Conservation (phyloP, 2,797 vertebrate genomes). For the Characodon lateralis region DNA sequence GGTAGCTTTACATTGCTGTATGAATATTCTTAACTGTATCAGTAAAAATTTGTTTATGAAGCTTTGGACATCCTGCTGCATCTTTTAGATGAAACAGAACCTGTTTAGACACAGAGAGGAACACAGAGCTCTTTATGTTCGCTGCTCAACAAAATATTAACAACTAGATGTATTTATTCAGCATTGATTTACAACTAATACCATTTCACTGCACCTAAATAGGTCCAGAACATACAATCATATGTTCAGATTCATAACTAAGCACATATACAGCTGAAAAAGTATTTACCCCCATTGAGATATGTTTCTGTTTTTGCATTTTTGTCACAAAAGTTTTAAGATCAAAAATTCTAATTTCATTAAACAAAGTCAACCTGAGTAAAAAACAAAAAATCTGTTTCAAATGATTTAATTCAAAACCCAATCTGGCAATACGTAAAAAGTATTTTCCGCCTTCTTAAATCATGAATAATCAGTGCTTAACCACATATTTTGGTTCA, state of each 20-base stretch:
- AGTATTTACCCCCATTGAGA: neutral
- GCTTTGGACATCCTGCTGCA: constrained; percentile 3
- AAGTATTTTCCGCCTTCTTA: neutral
- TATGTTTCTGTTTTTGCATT: too few relatives aligned
- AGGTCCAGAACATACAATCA: neutral
- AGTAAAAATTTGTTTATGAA: constrained; percentile 99
- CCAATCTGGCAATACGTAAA: too few relatives aligned
- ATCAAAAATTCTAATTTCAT: too few relatives aligned
- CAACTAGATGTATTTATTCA: too few relatives aligned
- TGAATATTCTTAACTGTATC: constrained; percentile 95
- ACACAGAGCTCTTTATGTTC: neutral
- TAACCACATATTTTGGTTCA: neutral
- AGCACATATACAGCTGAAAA: neutral
- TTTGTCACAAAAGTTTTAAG: too few relatives aligned
- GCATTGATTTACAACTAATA: too few relatives aligned
- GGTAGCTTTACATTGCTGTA: constrained; percentile 95
- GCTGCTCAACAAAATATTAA: neutral
- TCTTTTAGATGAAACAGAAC: constrained; percentile 4
- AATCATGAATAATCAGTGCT: neutral
- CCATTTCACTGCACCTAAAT: too few relatives aligned
- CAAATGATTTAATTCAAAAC: too few relatives aligned
- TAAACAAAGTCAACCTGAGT: too few relatives aligned
- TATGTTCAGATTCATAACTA: neutral
- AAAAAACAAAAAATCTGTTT: too few relatives aligned
- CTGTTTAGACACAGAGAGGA: too few relatives aligned